These are phyloP conservation scores for Trissonchulus sp. DNA, from an alignment of 2,888 invertebrate species.

Conservation along the genomic window DNA sequence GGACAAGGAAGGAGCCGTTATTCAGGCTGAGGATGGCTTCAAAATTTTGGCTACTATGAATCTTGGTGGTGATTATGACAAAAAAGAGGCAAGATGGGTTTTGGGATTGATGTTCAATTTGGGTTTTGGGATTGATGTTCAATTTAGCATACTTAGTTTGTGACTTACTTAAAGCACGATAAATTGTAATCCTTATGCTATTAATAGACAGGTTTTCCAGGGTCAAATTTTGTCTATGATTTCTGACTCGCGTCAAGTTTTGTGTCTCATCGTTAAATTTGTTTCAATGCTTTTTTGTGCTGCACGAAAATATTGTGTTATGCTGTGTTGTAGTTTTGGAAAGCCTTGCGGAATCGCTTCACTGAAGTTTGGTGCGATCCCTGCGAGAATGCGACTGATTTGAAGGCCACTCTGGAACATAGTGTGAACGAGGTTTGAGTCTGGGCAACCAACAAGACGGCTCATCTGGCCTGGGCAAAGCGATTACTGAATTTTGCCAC, in stretches of 20 bases:
- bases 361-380: conserved; percentile 93
- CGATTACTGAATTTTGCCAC: conserved; percentile 66
- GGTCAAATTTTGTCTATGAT: too few species aligned
- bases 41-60: conserved; percentile 97
- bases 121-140: too few species aligned
- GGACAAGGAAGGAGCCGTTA: conserved; percentile 50
- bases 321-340: conserved; percentile 57
- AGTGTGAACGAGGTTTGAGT: conserved; percentile 63
- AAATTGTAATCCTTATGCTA: too few species aligned
- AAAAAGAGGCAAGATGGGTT: conserved; percentile 74
- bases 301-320: too few species aligned
- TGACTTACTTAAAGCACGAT: too few species aligned
- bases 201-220: too few species aligned
- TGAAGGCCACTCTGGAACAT: conserved; percentile 71
- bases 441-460: conserved; percentile 55
- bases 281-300: too few species aligned
- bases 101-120: too few species aligned
- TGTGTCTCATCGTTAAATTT: too few species aligned
- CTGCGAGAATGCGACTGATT: conserved; percentile 68
- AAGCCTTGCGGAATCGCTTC: conserved; percentile 90
- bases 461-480: conserved; percentile 59
- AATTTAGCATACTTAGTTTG: too few species aligned
- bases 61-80: conserved; percentile 98
- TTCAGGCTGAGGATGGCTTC: conserved; percentile 64
- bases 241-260: too few species aligned